These are phyloP conservation scores for Odontomyia ornata DNA, from an alignment of 2,888 invertebrate species.

Conservation along the genomic window DNA sequence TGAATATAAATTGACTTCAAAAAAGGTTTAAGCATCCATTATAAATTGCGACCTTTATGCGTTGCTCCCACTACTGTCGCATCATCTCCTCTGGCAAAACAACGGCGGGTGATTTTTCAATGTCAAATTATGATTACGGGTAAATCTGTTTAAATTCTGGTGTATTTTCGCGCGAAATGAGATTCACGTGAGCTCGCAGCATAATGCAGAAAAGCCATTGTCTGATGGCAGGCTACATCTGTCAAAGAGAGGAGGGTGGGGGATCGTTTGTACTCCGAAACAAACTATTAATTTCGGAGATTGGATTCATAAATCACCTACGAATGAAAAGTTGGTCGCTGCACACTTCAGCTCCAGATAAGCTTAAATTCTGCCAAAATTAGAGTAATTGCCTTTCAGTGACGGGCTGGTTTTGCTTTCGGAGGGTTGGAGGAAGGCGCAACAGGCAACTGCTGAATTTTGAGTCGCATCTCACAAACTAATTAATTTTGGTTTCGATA, in stretches of 20 bases:
- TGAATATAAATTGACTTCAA: background rate
- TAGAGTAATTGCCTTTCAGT: too few species aligned
- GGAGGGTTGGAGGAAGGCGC: too few species aligned
- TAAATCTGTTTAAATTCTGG: background rate
- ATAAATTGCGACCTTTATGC: background rate
- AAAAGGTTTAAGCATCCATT: slow-evolving; percentile 1
- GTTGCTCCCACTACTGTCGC: background rate
- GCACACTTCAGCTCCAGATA: too few species aligned
- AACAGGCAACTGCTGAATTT: too few species aligned
- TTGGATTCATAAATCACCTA: background rate
- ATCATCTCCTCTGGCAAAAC: background rate
- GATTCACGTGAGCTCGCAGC: background rate
- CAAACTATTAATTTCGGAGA: background rate
- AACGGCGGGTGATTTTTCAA: slow-evolving; percentile 32
- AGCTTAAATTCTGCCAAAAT: too few species aligned
- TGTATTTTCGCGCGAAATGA: background rate
- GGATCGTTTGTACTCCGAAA: background rate
- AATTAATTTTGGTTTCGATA: too few species aligned
- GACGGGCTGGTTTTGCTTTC: too few species aligned
- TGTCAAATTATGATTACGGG: slow-evolving; percentile 41
- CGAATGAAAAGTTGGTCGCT: background rate
- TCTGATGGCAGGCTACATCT: background rate
- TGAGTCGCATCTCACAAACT: too few species aligned
- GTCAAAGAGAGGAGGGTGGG: background rate
- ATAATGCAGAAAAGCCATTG: too few species aligned